These are phyloP conservation scores for Euspilapteryx auroguttella DNA, from an alignment of 2,888 invertebrate species.

Conservation along the genomic window DNA sequence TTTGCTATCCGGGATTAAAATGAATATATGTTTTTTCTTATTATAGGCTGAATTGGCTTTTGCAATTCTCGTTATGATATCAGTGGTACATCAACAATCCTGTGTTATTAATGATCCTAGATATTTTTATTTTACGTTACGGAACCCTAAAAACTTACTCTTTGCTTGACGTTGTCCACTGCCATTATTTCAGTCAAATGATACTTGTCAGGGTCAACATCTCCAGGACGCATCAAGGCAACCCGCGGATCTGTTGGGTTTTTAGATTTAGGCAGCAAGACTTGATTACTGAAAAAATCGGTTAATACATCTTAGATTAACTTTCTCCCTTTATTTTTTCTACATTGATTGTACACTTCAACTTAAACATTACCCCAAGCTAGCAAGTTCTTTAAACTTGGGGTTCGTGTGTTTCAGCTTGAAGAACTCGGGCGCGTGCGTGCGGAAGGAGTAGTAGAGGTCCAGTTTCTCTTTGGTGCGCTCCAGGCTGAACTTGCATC, in stretches of 20 bases:
- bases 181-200: not conserved
- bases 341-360: too few relatives aligned
- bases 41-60: too few relatives aligned
- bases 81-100: too few relatives aligned
- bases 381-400: not conserved
- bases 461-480: constrained; percentile 65
- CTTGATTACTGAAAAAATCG: too few relatives aligned
- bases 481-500: constrained; percentile 67
- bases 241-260: not conserved
- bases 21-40: too few relatives aligned
- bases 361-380: not conserved
- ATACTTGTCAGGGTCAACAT: not conserved
- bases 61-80: too few relatives aligned
- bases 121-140: too few relatives aligned
- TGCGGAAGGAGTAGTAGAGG: constrained; percentile 29
- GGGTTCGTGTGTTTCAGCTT: not conserved
- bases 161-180: not conserved
- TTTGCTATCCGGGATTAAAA: too few relatives aligned
- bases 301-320: too few relatives aligned
- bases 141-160: too few relatives aligned
- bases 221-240: not conserved
- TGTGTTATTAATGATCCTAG: too few relatives aligned
- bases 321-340: too few relatives aligned
- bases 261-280: not conserved
- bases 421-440: not conserved